Evolutionary conservation across 2,113 vertebrate genomes (phyloP), one percentile per base, ranked within the genome.

Genomic region (Pelmatolapia mariae): DNA sequence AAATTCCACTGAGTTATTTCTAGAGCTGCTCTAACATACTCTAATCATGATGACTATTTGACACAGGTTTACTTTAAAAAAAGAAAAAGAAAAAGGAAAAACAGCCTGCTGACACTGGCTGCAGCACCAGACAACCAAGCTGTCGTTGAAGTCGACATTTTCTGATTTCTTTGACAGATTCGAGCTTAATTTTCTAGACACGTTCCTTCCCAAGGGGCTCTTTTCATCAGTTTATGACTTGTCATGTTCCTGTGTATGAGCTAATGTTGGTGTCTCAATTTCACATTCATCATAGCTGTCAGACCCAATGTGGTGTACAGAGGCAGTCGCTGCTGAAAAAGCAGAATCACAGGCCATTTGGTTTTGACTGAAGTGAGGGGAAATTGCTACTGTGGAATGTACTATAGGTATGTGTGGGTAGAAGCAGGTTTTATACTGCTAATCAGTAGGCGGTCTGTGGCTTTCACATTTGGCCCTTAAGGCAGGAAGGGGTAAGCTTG

Each of bases 231-330:
- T 91, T 50, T 78, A 83, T 81, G 86, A 24, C 83, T 80, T 82
- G 85, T 86, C 90, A 79, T 73, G 89, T 89, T 91, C 59, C 87
- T 40, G 43, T 43, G 50, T 47, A 82, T 82, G 76, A 66, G 40
- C 81, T 89, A 81, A 88, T 86, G 83, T 61, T n/a, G 33, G 73
- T 53, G 87, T 90, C 83, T 68, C 66, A 22, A 79, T 89, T 87
- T 73, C 86, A 81, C 93, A 93, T 94, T 87, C 87, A 94, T 94
- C 94, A 94, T 54, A 59, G 66, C 91, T 93, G 93, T 94, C 94
- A 91, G 84, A 89, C 81, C 50, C 87, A 90, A 88, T 91, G 89
- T 91, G 91, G 83, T 84, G 63, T 91, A 88, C 53, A 87, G 79
- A 85, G 81, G 66, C 68, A 89, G 87, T 50, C 8, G 6, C 81